Evolutionary conservation across 2,888 invertebrate species (phyloP), one percentile per base, ranked within the genome.

Genomic region (Yponomeuta malinellus): DNA sequence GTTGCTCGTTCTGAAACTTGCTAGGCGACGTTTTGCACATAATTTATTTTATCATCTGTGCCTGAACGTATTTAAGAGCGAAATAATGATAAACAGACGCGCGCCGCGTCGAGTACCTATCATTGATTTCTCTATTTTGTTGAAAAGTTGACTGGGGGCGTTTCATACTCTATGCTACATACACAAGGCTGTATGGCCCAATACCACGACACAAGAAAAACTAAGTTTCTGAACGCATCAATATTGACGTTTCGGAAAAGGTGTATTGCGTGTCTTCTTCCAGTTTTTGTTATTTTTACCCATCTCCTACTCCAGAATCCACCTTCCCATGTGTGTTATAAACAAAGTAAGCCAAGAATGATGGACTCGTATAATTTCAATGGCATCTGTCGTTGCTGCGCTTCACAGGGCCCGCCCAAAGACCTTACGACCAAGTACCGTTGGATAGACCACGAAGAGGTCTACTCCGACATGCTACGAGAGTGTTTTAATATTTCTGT

Each of bases 371-470:
- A 80, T 70, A 78, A 83, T 65, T 80, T 78, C 73, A 82, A 81
- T 74, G 83, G 84, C 73, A 86, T 90, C 82, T 92, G 91, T 78
- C 87, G 91, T 75, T 92, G 91, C 80, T 92, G 91, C 83, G 86
- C 89, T 1, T 84, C 89, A 2, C 88, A 89, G 74, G 91, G 91
- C 71, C 82, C 84, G 43, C 91, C 83, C 73, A 91, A 91, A 81
- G 88, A 90, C 77, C 78, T 91, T 71, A 83, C 83, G 75, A 79
- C 80, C 33, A 77, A 83, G 1, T 90, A 90, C 74, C 81, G 81
- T 71, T 92, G 91, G 91, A 89, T 91, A 89, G 91, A 90, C 71
- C 87, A 86, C 37, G 86, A 88, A 74, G 91, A 92, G 74, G 77
- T 91, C 8, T 92, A 92, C 73, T 81, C 84, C 29, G 88, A 90